phyloP scores from a whole-genome alignment of 2,113 vertebrate genomes.

The Apodemus sylvaticus region DNA sequence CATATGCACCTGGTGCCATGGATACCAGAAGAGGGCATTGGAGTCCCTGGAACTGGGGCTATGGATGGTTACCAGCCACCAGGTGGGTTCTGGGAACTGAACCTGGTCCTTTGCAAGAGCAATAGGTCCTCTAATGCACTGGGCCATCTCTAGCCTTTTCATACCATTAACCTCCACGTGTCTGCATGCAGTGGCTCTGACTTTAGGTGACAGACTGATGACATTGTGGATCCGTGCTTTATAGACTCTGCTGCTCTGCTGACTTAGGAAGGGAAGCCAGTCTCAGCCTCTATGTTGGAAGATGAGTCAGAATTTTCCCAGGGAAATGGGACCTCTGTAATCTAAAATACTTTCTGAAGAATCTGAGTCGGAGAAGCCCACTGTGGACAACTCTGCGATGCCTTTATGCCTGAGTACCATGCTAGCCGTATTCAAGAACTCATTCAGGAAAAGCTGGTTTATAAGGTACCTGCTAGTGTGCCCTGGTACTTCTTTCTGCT shows the following conservation, averaged over 20 bases:
- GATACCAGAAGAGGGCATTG: not conserved
- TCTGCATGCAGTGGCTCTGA: not conserved
- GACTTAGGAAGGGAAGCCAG: conserved; percentile 40
- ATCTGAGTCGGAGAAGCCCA: not conserved
- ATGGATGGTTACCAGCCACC: not conserved
- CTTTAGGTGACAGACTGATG: conserved; percentile 27
- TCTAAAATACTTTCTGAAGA: conserved; percentile 39
- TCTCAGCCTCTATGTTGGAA: not conserved
- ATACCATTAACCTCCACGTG: conserved; percentile 29
- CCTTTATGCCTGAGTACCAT: not conserved
- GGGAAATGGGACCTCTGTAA: not conserved
- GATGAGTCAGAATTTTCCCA: not conserved
- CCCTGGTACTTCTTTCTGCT: not conserved
- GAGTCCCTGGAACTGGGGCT: not conserved
- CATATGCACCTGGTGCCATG: not conserved
- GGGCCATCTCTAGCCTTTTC: not conserved
- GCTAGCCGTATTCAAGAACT: conserved; percentile 20
- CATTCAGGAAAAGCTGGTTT: not conserved
- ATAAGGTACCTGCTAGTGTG: not conserved
- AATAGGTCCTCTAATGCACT: not conserved
- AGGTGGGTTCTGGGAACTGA: not conserved
- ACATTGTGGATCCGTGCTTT: not conserved
- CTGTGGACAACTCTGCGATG: not conserved
- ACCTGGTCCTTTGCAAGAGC: not conserved
- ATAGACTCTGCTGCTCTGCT: not conserved